Evolutionary conservation across 1,140 invertebrate genomes (phyloP).

Genomic region (Lepidurus arcticus): DNA sequence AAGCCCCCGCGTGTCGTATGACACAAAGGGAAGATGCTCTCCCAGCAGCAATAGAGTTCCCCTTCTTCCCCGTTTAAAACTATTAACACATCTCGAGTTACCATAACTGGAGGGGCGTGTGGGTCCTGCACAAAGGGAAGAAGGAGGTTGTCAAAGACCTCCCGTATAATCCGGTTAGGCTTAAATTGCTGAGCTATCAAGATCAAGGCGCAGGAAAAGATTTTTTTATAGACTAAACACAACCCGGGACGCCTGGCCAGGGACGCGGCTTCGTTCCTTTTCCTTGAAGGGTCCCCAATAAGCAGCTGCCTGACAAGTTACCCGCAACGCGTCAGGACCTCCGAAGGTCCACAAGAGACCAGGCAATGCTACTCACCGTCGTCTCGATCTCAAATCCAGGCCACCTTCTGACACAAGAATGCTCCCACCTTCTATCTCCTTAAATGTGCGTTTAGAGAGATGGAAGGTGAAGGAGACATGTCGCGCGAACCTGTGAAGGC

Average conservation of each 20-base stretch:
- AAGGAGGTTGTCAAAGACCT: slow-evolving; percentile 13
- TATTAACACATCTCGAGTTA: slow-evolving; percentile 3
- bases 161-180: slow-evolving; percentile 12
- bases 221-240: neutral
- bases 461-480: neutral
- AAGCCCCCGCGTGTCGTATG: neutral
- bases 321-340: too few relatives aligned
- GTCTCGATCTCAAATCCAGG: too few relatives aligned
- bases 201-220: neutral
- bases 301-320: neutral
- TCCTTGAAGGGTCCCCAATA: neutral
- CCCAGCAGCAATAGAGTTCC: neutral
- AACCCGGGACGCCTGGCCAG: too few relatives aligned
- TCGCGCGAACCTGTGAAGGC: too few relatives aligned
- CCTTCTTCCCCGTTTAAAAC: slow-evolving; percentile 1
- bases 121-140: neutral
- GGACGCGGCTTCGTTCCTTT: too few relatives aligned
- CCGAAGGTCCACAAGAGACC: too few relatives aligned
- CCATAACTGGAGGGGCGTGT: neutral
- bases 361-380: too few relatives aligned
- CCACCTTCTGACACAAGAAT: too few relatives aligned
- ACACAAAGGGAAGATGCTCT: slow-evolving; percentile 9
- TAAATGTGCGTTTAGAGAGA: too few relatives aligned
- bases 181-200: neutral
- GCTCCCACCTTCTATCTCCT: too few relatives aligned